Base-by-base conservation (phyloP, 2,888 invertebrate species). In the Coronaproctus castanopsis region DNA sequence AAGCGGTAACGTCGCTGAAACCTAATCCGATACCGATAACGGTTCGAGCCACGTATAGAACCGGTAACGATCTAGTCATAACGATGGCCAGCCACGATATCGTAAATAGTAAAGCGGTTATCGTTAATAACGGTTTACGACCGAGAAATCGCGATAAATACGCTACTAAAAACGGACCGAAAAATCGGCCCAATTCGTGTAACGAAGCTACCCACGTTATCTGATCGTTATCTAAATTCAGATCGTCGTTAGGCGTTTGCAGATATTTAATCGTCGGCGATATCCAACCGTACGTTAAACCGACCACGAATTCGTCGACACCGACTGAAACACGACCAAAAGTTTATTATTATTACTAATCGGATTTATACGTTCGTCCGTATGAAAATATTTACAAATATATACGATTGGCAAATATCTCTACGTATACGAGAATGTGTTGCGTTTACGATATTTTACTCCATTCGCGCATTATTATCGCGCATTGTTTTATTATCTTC, bases 1-100 rank as follows among this genome's bases (percentile, higher is more conserved):
- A 65, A 1, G 64, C 63, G 5, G 62, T 61, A 1, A 65, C 65
- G 50, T 65, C 65, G 5, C 63, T 63, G 18, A 63, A 59, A 1
- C 66, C 66, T 62, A 66, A 63, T 3, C 64, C 58, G 8, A 65
- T 50, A 5, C 66, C 66, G 57, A 66, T 65, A 8, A 64, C 51
- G 21, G 65, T 62, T 18, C 66, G 54, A 8, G 63, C 61, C 1
- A 56, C 22, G 53, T 65, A 65, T 8, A 65, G 56, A 2, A 64
- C 24, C 1, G 51, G 8, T 1, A 55, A 18, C 5, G 59, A 59
- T 54, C 54, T 22, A 1, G 55, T 55, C 19, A 49, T 50, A 2
- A 24, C 18, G 19, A 59, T 20, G n/a, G 24, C 23, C 48, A 24
- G n/a, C 59, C 59, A 59, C 23, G 24, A 50, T 21, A 55, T 14